A percentile compares a stretch with the other conserved stretches of the same genome.
Conservation (phyloP, 92 coral and sea anemone species). For the Paragorgia papillata region DNA sequence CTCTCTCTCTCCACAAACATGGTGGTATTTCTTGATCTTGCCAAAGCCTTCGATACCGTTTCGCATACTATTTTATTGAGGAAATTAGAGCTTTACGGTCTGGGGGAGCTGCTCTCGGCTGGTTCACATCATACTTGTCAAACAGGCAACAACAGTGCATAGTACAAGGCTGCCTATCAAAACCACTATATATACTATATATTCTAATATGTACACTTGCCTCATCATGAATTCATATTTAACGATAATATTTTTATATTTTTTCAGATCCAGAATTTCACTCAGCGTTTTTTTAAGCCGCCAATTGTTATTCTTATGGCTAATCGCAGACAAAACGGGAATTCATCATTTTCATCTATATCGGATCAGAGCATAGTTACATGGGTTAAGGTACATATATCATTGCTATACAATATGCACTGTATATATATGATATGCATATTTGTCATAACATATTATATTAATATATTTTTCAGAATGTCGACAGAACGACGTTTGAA, state of each 20-base stretch:
- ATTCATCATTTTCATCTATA: neutral
- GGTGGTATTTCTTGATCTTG: too few relatives aligned
- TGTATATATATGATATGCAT: too few relatives aligned
- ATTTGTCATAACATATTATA: neutral
- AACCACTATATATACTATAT: neutral
- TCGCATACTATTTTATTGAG: too few relatives aligned
- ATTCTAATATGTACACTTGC: too few relatives aligned
- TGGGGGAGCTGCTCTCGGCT: too few relatives aligned
- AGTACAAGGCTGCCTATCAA: too few relatives aligned
- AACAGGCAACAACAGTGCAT: too few relatives aligned
- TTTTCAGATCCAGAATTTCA: slow-evolving; percentile 57
- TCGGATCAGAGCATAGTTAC: slow-evolving; percentile 7
- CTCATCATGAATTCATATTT: neutral
- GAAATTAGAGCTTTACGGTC: too few relatives aligned
- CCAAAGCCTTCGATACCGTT: too few relatives aligned
- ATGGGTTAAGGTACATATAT: slow-evolving; percentile 23
- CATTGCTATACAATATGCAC: neutral
- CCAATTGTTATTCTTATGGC: slow-evolving; percentile 67
- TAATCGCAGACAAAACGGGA: slow-evolving; percentile 29
- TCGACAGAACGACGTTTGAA: too few relatives aligned
- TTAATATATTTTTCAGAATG: slow-evolving; percentile 46
- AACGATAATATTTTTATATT: neutral
- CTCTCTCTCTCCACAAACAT: too few relatives aligned
- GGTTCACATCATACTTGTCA: too few relatives aligned
- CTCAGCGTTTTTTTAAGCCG: slow-evolving; percentile 53